Base-by-base conservation (phyloP, 2,113 vertebrate species). In the Physeter macrocephalus region DNA sequence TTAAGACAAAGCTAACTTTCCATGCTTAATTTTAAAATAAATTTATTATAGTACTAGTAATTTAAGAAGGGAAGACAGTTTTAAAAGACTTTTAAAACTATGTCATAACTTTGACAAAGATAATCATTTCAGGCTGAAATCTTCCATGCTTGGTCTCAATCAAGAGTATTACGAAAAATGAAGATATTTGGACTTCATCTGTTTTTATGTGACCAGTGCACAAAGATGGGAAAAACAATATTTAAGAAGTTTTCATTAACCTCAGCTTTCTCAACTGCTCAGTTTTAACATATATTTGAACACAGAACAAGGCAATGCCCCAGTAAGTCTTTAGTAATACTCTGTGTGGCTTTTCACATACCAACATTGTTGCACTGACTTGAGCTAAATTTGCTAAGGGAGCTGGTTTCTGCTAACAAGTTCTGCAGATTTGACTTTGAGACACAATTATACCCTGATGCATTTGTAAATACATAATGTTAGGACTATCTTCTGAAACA, bases 1-100 rank as follows among this genome's bases (percentile, higher is more conserved):
- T 75, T 97, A 97, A 88, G 67, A 97, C 95, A 98, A 97, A 97
- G 96, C 72, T 96, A 94, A 96, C 64, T 96, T 97, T 62, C 93
- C 78, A 36, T 72, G 67, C 90, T 98, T 96, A 67, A 93, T 92
- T 97, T 92, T 90, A 39, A 72, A 77, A 84, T 71, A 72, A 52
- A 72, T 72, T 15, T 81, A 57, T 84, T 97, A 82, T 92, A 89
- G 12, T 91, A 83, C 87, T 93, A 96, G 23, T 57, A 43, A 27
- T 94, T 94, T 90, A 97, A 97, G 94, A 93, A 49, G 75, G 97
- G 84, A 88, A 97, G 83, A 52, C 52, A 52, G 52, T 52, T 52
- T 52, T 52, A 52, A 52, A 52, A 52, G 52, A 52, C 52, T 52
- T 52, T 52, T 18, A 52, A 52, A 52, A 52, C 52, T 52, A 52